Base-by-base conservation (phyloP, 1,140 invertebrate genomes). In the Conus ventricosus region DNA sequence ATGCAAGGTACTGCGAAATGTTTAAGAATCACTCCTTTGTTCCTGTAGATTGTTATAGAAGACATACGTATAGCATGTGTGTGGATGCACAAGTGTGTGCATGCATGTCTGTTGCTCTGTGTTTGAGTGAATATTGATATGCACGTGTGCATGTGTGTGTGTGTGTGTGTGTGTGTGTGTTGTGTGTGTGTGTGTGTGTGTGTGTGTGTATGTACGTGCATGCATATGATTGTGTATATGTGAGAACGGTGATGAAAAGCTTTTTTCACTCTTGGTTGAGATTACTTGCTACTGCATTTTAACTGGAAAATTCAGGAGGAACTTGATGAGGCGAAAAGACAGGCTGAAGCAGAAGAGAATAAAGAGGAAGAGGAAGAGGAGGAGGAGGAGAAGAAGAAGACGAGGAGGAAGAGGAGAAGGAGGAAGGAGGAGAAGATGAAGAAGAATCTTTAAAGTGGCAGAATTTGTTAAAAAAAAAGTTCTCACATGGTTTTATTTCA, bases 1-100 rank as follows among this genome's bases (percentile, higher is more conserved):
- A 91, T 84, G 71, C 91, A 4, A 93, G 92, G 93, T 93, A 89
- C n/a, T 57, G 57, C 27, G 17, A 7, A 78, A 39, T 53, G 39
- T 67, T 25, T 57, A 23, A 20, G 54, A 84, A 57, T 55, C 7
- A 55, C 17, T 82, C 27, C 39, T 82, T 10, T 55, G 51, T 27
- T 10, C 15, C n/a, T 51, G n/a, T 80, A 23, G 78, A 27, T 51
- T 27, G 20, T 15, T 5, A 78, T 4, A 51, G 88, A 89, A 84
- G 84, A n/a, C 27, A 25, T 7, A 5, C 23, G 4, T 15, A 20
- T 63, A 53, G 0, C 63, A 7, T 83, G 39, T 67, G 17, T 67
- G 6, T 75, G 17, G 53, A n/a, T 27, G 20, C 53, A 23, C 11
- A 51, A 2, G 25, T n/a, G 60, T 67, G 80, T 67, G 17, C 15